These are phyloP conservation scores for Drosophila maculinotata DNA, from an alignment of 2,888 invertebrate species.

Conservation along the genomic window DNA sequence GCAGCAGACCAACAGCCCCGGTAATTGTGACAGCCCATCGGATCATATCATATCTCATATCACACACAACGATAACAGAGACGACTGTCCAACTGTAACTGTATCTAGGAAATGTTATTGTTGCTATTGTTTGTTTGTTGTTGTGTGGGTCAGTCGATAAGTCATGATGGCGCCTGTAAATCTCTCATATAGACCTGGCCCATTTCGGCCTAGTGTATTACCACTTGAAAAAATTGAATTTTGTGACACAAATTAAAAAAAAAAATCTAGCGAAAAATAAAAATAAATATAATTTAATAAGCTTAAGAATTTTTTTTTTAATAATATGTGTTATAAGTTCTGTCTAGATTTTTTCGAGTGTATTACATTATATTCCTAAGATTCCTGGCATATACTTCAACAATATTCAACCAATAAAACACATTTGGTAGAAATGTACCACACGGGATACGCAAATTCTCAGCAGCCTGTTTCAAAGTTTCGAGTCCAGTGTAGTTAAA, in stretches of 20 bases:
- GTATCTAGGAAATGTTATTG: conserved; percentile 12
- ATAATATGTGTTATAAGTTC: too few species aligned
- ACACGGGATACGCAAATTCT: background rate
- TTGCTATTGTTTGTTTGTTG: conserved; percentile 15
- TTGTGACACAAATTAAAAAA: too few species aligned
- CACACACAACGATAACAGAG: conserved; percentile 22
- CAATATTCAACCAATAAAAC: too few species aligned
- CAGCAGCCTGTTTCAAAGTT: background rate
- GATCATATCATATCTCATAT: conserved; percentile 56
- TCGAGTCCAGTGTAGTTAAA: conserved; percentile 19
- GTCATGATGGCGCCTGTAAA: conserved; percentile 40
- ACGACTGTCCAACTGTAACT: conserved; percentile 21
- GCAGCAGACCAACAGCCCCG: conserved; percentile 4
- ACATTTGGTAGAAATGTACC: too few species aligned
- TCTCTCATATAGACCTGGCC: conserved; percentile 25
- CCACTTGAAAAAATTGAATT: background rate
- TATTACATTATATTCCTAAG: too few species aligned
- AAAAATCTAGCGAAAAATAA: too few species aligned
- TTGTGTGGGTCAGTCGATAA: conserved; percentile 40
- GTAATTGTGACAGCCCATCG: conserved; percentile 38
- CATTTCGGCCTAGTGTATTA: background rate
- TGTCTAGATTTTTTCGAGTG: too few species aligned
- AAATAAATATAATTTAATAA: background rate
- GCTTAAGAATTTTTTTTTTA: too few species aligned
- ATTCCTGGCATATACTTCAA: too few species aligned